Conservation (phyloP, 2,113 vertebrate species). For the Trochalopteron elliotii region DNA sequence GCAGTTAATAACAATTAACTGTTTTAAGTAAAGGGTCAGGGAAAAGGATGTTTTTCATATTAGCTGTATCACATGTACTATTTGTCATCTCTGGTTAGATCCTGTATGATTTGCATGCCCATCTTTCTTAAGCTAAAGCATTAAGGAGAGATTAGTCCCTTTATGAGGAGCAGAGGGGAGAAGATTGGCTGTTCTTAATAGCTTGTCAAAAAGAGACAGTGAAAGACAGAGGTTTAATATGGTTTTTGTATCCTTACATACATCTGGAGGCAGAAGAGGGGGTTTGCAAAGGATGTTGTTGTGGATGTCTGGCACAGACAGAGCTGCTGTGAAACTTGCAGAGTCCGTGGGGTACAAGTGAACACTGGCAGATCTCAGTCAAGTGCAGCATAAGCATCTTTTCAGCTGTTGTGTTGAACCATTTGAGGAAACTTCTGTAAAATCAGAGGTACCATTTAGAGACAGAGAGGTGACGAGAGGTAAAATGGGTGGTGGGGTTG, state of each 20-base stretch:
- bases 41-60: constrained; percentile 3
- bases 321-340: background rate
- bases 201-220: constrained; percentile 43
- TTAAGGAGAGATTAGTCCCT: constrained; percentile 48
- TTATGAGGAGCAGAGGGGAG: constrained; percentile 17
- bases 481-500: background rate
- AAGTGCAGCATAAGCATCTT: background rate
- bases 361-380: background rate
- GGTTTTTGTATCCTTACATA: constrained; percentile 47
- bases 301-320: background rate
- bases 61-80: background rate
- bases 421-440: background rate
- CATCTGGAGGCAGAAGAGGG: background rate
- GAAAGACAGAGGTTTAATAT: constrained; percentile 42
- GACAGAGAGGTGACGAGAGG: background rate
- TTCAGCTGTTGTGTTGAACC: background rate
- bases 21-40: constrained; percentile 21
- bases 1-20: constrained; percentile 58
- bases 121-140: constrained; percentile 23
- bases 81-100: constrained; percentile 33
- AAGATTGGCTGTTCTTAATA: constrained; percentile 51
- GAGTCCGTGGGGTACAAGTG: background rate
- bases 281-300: background rate
- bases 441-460: background rate
- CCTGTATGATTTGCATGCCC: constrained; percentile 6